phyloP scores from a whole-genome alignment of 2,888 invertebrate species.

The Ptychoptera albimana region DNA sequence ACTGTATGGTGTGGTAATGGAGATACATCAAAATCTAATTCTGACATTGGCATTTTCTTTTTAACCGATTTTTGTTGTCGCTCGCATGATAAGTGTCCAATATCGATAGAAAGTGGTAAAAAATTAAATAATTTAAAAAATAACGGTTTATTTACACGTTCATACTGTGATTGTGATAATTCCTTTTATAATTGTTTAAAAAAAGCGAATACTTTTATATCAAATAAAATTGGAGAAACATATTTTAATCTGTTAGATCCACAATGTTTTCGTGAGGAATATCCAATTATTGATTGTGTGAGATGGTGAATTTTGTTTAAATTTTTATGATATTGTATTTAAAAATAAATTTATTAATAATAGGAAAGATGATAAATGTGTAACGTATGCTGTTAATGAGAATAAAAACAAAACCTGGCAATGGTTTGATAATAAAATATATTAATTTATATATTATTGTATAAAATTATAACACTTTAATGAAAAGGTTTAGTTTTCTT shows the following conservation, averaged over 20 bases:
- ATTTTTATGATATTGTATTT: not conserved
- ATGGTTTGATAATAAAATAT: slow-evolving; percentile 44
- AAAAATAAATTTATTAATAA: slow-evolving; percentile 2
- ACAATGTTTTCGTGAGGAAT: slow-evolving; percentile 49
- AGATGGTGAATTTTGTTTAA: slow-evolving; percentile 10
- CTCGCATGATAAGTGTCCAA: slow-evolving; percentile 50
- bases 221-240: slow-evolving; percentile 44
- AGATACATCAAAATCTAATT: slow-evolving; percentile 37
- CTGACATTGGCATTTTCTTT: slow-evolving; percentile 46
- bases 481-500: no score
- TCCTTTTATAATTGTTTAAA: slow-evolving; percentile 51
- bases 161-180: slow-evolving; percentile 53
- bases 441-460: slow-evolving; percentile 23
- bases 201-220: slow-evolving; percentile 35
- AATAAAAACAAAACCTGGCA: slow-evolving; percentile 36
- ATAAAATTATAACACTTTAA: no score
- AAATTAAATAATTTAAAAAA: slow-evolving; percentile 44
- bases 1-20: slow-evolving; percentile 65
- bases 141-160: slow-evolving; percentile 49
- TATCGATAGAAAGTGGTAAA: slow-evolving; percentile 38
- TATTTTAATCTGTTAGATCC: slow-evolving; percentile 60
- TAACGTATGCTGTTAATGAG: slow-evolving; percentile 37
- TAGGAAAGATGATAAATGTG: slow-evolving; percentile 28
- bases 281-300: slow-evolving; percentile 29
- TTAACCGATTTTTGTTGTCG: slow-evolving; percentile 53